These are phyloP conservation scores for Rhadina sibilatrix DNA, from an alignment of 2,113 vertebrate species.

Conservation along the genomic window DNA sequence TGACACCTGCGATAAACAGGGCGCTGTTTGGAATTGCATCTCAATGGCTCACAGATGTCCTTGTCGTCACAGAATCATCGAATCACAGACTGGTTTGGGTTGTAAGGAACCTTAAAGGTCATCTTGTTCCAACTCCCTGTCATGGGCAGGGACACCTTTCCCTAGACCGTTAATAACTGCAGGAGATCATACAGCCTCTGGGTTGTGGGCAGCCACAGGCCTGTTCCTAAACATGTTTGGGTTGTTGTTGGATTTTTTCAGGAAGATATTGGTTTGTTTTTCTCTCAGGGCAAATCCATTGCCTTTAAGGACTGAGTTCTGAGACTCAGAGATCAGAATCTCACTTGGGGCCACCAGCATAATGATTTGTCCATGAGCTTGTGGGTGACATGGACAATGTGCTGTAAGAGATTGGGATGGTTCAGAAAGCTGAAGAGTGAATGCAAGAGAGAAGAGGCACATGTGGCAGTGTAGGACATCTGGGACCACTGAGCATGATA, in stretches of 20 bases:
- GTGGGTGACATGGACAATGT: rapidly evolving
- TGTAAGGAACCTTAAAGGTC: background rate
- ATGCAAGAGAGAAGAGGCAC: background rate
- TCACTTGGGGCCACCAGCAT: background rate
- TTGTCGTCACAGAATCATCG: background rate
- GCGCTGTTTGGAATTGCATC: rapidly evolving
- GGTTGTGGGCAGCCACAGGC: background rate
- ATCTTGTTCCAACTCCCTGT: background rate
- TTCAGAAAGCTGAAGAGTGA: background rate
- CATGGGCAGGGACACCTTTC: background rate
- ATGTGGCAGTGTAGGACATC: background rate
- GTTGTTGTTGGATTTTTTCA: background rate
- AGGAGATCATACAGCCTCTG: background rate
- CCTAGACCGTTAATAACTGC: no score
- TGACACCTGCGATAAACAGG: background rate
- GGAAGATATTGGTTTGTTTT: background rate
- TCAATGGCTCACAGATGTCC: background rate
- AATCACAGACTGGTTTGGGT: background rate
- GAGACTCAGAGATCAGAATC: background rate
- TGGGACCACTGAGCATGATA: background rate
- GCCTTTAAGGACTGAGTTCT: background rate
- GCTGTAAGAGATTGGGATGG: background rate
- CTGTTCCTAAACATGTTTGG: background rate
- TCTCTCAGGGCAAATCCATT: background rate
- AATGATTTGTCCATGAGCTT: background rate